Conservation (phyloP, 2,113 vertebrate species). For the Atherinomorus stipes region DNA sequence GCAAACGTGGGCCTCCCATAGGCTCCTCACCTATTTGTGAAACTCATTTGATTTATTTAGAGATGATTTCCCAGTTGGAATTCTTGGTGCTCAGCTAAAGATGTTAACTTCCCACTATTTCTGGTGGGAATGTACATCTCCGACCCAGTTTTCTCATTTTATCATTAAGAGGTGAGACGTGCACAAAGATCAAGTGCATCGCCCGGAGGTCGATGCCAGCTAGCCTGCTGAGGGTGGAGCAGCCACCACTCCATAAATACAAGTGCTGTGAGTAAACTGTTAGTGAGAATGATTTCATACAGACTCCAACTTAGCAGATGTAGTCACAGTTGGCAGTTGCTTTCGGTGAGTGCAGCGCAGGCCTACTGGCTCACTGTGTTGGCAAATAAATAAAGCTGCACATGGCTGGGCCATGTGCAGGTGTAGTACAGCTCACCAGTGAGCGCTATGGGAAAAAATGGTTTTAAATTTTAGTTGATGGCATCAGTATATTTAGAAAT, state of each 20-base stretch:
- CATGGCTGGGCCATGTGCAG: conserved; percentile 14
- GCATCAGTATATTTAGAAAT: no score
- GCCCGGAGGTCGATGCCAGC: conserved; percentile 70
- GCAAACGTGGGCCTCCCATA: conserved; percentile 75
- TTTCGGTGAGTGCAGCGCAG: conserved; percentile 18
- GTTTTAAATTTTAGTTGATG: not conserved
- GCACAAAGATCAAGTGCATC: conserved; percentile 68
- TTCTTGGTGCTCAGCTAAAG: conserved; percentile 73
- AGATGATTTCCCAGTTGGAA: conserved; percentile 86
- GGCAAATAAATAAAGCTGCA: conserved; percentile 19
- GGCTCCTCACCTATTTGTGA: conserved; percentile 82
- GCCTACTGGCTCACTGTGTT: conserved; percentile 51
- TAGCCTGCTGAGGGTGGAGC: conserved; percentile 57
- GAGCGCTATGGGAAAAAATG: not conserved
- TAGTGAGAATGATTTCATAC: conserved; percentile 32
- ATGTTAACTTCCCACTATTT: conserved; percentile 81
- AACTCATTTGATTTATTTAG: conserved; percentile 86
- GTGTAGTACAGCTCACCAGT: not conserved
- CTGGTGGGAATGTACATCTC: conserved; percentile 78
- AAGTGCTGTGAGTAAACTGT: conserved; percentile 52
- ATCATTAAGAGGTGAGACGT: conserved; percentile 77
- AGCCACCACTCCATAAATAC: conserved; percentile 50
- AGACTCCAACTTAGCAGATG: conserved; percentile 41
- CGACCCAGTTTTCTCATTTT: conserved; percentile 81
- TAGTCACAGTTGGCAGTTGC: conserved; percentile 53